Evolutionary conservation across 92 coral and sea anemone species (phyloP).

Genomic region (Epizoanthus fatuus): DNA sequence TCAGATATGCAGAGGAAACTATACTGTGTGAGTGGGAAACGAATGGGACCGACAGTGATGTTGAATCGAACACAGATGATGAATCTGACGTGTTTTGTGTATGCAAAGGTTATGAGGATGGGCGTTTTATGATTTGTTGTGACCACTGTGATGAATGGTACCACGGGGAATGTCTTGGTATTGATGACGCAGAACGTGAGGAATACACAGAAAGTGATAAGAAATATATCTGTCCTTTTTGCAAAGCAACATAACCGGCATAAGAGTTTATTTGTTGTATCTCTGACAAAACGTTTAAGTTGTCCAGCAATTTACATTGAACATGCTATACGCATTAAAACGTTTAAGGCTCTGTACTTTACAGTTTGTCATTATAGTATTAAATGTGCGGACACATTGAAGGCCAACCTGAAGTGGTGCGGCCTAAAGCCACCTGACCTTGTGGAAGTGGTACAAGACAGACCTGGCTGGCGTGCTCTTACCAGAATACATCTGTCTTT

Average conservation of each 20-base stretch:
- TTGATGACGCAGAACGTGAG: conserved; percentile 50
- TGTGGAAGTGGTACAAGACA: too few relatives aligned
- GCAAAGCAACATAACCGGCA: conserved; percentile 12
- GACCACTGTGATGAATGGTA: conserved; percentile 75
- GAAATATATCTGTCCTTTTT: conserved; percentile 69
- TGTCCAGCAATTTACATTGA: too few relatives aligned
- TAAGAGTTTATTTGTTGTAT: conserved; percentile 23
- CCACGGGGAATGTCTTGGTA: conserved; percentile 65
- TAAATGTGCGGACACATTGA: too few relatives aligned
- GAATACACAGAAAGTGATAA: conserved; percentile 48
- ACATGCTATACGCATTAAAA: too few relatives aligned
- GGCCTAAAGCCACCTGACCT: too few relatives aligned
- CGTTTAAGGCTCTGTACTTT: too few relatives aligned
- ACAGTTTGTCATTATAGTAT: too few relatives aligned
- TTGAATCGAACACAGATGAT: conserved; percentile 50
- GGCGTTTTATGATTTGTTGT: conserved; percentile 74
- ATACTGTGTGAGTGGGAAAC: conserved; percentile 68
- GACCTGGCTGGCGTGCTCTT: too few relatives aligned
- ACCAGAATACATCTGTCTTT: too few relatives aligned
- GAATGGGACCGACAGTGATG: conserved; percentile 19
- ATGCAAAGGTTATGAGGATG: conserved; percentile 75
- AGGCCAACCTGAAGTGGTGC: too few relatives aligned
- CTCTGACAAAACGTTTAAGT: background rate
- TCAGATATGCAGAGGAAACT: conserved; percentile 19
- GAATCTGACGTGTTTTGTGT: conserved; percentile 67